A percentile compares a stretch with the other conserved stretches of the same genome.
These are phyloP conservation scores for Bombus terrestris DNA, from an alignment of 1,140 invertebrate genomes.

Conservation along the genomic window DNA sequence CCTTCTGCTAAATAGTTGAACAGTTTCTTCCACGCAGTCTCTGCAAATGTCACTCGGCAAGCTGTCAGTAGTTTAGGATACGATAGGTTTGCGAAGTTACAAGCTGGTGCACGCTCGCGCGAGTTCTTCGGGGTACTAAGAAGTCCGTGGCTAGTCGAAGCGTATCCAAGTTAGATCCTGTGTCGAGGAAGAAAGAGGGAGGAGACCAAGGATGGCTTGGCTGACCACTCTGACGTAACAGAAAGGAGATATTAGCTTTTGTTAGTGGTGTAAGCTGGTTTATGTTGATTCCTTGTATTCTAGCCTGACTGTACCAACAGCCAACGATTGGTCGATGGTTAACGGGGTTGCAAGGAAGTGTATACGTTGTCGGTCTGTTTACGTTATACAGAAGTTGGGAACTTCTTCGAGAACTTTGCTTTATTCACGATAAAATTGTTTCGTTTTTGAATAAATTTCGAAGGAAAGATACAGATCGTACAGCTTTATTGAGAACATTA, in stretches of 20 bases:
- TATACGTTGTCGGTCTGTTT: constrained; percentile 44
- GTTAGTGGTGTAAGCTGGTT: constrained; percentile 25
- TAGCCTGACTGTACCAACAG: not conserved
- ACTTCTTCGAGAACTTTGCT: constrained; percentile 2
- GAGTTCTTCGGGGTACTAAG: constrained; percentile 71
- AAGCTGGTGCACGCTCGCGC: constrained; percentile 53
- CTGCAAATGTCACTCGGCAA: not conserved
- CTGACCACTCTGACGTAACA: constrained; percentile 80
- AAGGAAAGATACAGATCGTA: not conserved
- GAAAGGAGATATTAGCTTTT: constrained; percentile 77
- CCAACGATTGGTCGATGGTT: not conserved
- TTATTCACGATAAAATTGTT: too few relatives aligned
- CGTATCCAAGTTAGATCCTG: constrained; percentile 59
- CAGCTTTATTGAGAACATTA: not conserved
- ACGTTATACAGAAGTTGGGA: not conserved
- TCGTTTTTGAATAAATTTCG: too few relatives aligned
- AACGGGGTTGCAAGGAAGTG: constrained; percentile 25
- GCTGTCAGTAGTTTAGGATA: not conserved
- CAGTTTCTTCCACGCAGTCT: not conserved
- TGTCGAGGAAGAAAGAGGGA: constrained; percentile 70
- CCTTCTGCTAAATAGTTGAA: constrained; percentile 5
- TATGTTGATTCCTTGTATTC: constrained; percentile 15
- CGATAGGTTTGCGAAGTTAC: not conserved
- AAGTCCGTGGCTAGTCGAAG: constrained; percentile 71
- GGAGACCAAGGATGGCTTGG: constrained; percentile 78